phyloP scores from a whole-genome alignment of 92 coral and sea anemone species.

The Paragorgia papillata region DNA sequence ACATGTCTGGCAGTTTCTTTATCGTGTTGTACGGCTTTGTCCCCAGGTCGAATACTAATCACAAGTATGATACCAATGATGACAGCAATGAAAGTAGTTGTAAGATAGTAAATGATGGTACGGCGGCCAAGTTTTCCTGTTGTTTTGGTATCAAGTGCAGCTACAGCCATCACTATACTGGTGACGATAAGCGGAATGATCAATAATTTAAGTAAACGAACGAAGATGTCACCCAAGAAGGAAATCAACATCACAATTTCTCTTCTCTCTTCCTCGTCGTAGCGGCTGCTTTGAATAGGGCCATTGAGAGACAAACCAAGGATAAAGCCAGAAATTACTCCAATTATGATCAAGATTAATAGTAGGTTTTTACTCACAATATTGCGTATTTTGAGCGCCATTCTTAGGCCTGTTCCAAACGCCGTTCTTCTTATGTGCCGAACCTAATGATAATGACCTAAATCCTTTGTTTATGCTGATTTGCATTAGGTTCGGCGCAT shows the following conservation, averaged over 20 bases:
- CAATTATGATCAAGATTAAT: slow-evolving; percentile 69
- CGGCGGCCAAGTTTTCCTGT: slow-evolving; percentile 92
- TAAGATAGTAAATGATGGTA: slow-evolving; percentile 72
- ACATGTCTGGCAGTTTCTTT: slow-evolving; percentile 33
- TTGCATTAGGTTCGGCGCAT: too few species aligned
- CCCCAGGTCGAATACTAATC: slow-evolving; percentile 86
- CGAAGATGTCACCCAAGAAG: slow-evolving; percentile 90
- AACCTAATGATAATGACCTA: too few species aligned
- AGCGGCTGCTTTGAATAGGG: slow-evolving; percentile 60
- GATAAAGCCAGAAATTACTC: slow-evolving; percentile 80
- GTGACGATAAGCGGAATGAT: slow-evolving; percentile 86
- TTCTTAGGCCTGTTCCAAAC: too few species aligned
- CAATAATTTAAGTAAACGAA: slow-evolving; percentile 83
- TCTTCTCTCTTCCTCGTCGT: slow-evolving; percentile 59
- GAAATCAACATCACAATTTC: slow-evolving; percentile 81
- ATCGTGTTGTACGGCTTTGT: slow-evolving; percentile 64
- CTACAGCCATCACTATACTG: slow-evolving; percentile 79
- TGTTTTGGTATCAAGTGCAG: slow-evolving; percentile 81
- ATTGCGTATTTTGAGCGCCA: neutral
- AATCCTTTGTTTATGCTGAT: too few species aligned
- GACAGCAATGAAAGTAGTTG: slow-evolving; percentile 76
- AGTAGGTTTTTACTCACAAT: slow-evolving; percentile 65
- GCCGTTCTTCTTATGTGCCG: too few species aligned
- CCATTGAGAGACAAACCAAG: slow-evolving; percentile 71
- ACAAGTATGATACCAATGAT: slow-evolving; percentile 82